Evolutionary conservation across 2,113 vertebrate genomes (phyloP).

Genomic region (Bubo bubo): DNA sequence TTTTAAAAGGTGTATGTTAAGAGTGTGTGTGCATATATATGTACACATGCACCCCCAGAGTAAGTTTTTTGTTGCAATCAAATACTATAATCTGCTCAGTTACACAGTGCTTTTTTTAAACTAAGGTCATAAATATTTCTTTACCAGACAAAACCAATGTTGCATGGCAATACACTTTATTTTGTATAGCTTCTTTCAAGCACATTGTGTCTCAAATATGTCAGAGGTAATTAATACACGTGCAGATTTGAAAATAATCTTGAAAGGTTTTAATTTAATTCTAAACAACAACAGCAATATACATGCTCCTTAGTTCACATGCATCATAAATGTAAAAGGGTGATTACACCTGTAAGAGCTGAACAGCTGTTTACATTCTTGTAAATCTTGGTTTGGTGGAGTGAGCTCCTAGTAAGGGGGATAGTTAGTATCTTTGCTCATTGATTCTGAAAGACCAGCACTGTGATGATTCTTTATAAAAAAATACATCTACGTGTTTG

Average conservation of each 20-base stretch:
- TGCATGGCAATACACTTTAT: not conserved
- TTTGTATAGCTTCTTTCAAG: not conserved
- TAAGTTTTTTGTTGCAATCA: not conserved
- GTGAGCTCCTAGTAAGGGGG: not conserved
- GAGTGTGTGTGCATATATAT: not conserved
- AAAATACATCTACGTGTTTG: not conserved
- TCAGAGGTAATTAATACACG: not conserved
- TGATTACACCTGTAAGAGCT: not conserved
- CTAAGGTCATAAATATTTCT: not conserved
- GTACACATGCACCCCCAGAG: not conserved
- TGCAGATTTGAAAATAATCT: not conserved
- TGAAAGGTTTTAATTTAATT: not conserved
- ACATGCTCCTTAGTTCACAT: not conserved
- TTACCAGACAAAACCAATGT: not conserved
- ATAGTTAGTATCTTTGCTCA: not conserved
- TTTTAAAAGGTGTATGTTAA: not conserved
- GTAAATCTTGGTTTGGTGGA: not conserved
- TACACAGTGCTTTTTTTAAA: not conserved
- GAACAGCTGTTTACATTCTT: not conserved
- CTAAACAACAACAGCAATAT: not conserved
- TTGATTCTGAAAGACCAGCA: not conserved
- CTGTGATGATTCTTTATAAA: not conserved
- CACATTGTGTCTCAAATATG: not conserved
- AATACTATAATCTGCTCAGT: not conserved
- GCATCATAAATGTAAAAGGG: not conserved